Base-by-base conservation (phyloP, 1,140 invertebrate species). In the Plectrocnemia conspersa region DNA sequence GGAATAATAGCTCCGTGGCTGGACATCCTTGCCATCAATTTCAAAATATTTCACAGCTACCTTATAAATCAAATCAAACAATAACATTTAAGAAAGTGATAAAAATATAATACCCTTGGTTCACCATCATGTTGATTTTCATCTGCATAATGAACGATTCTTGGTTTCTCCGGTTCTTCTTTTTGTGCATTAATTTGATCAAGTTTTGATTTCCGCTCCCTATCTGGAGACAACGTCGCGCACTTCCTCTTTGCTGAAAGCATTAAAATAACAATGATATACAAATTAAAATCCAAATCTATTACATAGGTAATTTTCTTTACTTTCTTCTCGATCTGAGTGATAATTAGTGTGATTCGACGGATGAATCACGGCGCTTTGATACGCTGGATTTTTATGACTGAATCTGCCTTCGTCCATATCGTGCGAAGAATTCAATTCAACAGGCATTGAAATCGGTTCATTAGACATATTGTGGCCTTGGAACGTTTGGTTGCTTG, bases 371-470 rank as follows among this genome's bases (percentile, higher is more conserved):
- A 75, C 71, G 0, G 83, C 84, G 54, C 84, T 86, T 65, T 86
- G 84, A 64, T 88, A 87, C 10, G 81, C 77, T 0, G 84, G 85
- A 64, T 82, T 85, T 25, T 83, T 81, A 63, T 87, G 81, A 60
- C 81, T 84, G 66, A 86, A 88, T 6, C 70, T 63, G 15, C 65
- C 63, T 11, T 70, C 70, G n/a, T 73, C 70, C 52, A 64, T 75
- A 11, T 71, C 71, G 40, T 59, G 65, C 24, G 63, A 64, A 3
- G 65, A 52, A 42, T 52, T 64, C 38, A 75, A 54, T 38, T 70
- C 71, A 1, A 64, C 72, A 11, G 72, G 75, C 74, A 74, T 76
- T 0, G 74, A 76, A 2, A 75, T 71, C 3, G 74, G 74, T 32
- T 76, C 74, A 42, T 71, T 67, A 0, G 73, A 74, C 61, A 63